Evolutionary conservation across 2,113 vertebrate species (phyloP).

Genomic region (Alexandromys fortis): DNA sequence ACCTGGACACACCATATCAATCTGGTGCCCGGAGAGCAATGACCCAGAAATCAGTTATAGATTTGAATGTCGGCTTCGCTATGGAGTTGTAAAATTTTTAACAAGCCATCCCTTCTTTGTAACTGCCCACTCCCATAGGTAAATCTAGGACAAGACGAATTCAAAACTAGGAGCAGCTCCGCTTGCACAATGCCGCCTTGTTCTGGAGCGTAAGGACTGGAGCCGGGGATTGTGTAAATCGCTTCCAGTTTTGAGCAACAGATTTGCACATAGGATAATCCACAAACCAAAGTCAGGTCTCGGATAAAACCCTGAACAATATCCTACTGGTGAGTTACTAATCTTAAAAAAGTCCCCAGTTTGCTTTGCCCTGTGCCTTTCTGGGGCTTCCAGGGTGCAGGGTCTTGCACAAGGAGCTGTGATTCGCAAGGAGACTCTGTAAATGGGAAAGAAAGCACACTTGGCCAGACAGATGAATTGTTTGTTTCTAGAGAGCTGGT

Average conservation of each 20-base stretch:
- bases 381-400: neutral
- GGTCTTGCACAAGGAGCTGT: neutral
- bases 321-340: neutral
- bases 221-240: neutral
- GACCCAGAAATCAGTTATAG: slow-evolving; percentile 24
- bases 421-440: neutral
- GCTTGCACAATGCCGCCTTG: neutral
- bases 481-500: slow-evolving; percentile 10
- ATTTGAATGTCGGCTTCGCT: slow-evolving; percentile 35
- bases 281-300: slow-evolving; percentile 30
- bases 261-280: slow-evolving; percentile 35
- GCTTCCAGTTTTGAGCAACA: slow-evolving; percentile 49
- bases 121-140: neutral
- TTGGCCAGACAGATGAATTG: neutral
- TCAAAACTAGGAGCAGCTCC: neutral
- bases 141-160: neutral
- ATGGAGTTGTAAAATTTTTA: slow-evolving; percentile 14
- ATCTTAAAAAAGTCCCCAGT: neutral
- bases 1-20: neutral
- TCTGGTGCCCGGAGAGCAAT: slow-evolving; percentile 44
- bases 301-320: slow-evolving; percentile 59
- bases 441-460: neutral
- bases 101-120: neutral
- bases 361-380: neutral
- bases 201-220: neutral